phyloP scores from a whole-genome alignment of 2,113 vertebrate genomes.

The Uria lomvia region DNA sequence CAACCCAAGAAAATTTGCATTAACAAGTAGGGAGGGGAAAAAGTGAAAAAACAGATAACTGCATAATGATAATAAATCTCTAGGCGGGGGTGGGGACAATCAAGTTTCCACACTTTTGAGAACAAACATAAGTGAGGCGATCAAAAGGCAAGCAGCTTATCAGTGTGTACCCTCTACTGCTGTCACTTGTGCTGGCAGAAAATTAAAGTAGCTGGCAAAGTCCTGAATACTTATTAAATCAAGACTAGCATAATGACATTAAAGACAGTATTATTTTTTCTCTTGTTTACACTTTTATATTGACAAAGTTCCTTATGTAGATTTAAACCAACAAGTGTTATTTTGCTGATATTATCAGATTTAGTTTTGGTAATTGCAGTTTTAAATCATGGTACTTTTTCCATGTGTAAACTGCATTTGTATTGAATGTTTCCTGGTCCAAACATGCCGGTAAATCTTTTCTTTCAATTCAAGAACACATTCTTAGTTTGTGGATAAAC shows the following conservation, averaged over 20 bases:
- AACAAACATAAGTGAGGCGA: neutral
- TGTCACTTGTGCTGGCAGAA: neutral
- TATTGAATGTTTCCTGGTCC: too few species aligned
- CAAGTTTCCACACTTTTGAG: neutral
- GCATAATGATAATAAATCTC: neutral
- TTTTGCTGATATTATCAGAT: neutral
- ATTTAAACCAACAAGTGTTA: neutral
- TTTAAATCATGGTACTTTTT: neutral
- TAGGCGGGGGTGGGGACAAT: rapidly evolving
- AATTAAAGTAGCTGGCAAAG: neutral
- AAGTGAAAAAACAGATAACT: neutral
- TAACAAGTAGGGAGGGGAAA: neutral
- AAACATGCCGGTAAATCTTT: too few species aligned
- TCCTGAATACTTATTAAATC: neutral
- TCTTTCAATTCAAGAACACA: too few species aligned
- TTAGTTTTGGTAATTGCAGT: neutral
- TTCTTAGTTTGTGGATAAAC: too few species aligned
- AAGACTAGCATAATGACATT: neutral
- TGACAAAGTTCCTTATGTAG: neutral
- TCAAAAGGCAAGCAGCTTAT: neutral
- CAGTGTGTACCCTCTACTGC: neutral
- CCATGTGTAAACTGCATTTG: too few species aligned
- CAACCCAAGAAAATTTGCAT: neutral
- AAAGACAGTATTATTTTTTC: neutral
- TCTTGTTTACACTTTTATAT: neutral